A percentile compares a stretch with the other conserved stretches of the same genome.
Conservation (phyloP, 2,797 vertebrate species). For the Hyperoplus lanceolatus region DNA sequence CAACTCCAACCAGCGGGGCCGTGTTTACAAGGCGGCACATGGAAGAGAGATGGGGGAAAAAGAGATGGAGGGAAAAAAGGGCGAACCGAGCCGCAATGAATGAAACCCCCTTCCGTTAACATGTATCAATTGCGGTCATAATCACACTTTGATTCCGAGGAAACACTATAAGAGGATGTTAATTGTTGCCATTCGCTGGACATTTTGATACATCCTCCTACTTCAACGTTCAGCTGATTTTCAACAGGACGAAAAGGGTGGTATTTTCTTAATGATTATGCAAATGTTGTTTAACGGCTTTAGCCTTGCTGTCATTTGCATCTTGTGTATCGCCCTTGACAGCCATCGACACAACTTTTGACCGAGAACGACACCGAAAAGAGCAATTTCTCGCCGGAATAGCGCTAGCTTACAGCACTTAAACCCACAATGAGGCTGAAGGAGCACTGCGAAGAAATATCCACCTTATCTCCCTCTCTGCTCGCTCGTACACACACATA, state of each 20-base stretch:
- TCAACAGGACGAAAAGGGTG: slow-evolving; percentile 10
- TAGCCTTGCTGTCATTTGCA: slow-evolving; percentile 59
- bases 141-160: slow-evolving; percentile 67
- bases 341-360: slow-evolving; percentile 62
- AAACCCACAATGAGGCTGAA: slow-evolving; percentile 55
- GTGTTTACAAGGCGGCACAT: slow-evolving; percentile 84
- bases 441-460: slow-evolving; percentile 65
- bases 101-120: slow-evolving; percentile 54
- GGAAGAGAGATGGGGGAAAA: slow-evolving; percentile 17
- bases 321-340: slow-evolving; percentile 68
- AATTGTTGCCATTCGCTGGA: slow-evolving; percentile 40
- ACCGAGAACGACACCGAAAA: slow-evolving; percentile 8
- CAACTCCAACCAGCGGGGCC: slow-evolving; percentile 86
- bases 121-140: slow-evolving; percentile 60
- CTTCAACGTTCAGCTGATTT: slow-evolving; percentile 14
- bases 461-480: slow-evolving; percentile 60
- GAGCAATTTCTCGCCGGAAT: slow-evolving; percentile 28
- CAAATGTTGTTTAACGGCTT: slow-evolving; percentile 73
- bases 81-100: slow-evolving; percentile 56
- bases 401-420: slow-evolving; percentile 41
- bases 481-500: slow-evolving; percentile 31
- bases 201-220: slow-evolving; percentile 22
- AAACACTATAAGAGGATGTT: slow-evolving; percentile 39
- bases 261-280: slow-evolving; percentile 69
- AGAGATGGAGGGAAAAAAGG: neutral